These are phyloP conservation scores for Drosophila albomicans DNA, from an alignment of 1,140 invertebrate species.

Conservation along the genomic window DNA sequence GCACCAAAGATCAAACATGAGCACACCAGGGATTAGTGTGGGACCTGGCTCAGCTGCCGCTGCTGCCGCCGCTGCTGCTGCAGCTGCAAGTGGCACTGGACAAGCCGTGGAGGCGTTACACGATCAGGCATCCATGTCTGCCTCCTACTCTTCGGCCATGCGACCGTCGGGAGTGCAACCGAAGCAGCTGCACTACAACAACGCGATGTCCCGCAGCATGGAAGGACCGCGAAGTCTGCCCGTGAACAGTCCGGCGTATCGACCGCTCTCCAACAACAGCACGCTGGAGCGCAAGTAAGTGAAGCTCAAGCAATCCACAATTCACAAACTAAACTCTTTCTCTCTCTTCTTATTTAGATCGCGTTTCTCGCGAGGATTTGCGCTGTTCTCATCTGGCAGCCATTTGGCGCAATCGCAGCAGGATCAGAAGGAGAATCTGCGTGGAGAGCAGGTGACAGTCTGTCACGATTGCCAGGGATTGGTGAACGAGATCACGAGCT, in stretches of 20 bases:
- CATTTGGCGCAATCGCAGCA: slow-evolving; percentile 75
- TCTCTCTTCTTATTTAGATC: slow-evolving; percentile 60
- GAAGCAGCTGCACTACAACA: slow-evolving; percentile 69
- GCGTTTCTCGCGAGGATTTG: slow-evolving; percentile 85
- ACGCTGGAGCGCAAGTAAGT: slow-evolving; percentile 86
- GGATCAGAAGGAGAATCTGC: slow-evolving; percentile 87
- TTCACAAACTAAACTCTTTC: neutral
- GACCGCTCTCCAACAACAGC: slow-evolving; percentile 84
- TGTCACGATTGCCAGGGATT: slow-evolving; percentile 97
- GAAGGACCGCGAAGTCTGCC: slow-evolving; percentile 87
- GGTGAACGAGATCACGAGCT: slow-evolving; percentile 96
- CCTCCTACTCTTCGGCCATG: slow-evolving; percentile 72
- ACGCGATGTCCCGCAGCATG: slow-evolving; percentile 86
- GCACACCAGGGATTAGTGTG: slow-evolving; percentile 78
- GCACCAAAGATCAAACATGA: slow-evolving; percentile 85
- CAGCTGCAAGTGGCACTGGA: slow-evolving; percentile 34
- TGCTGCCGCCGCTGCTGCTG: slow-evolving; percentile 44
- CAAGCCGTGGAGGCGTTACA: slow-evolving; percentile 79
- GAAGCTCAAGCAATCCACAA: no score
- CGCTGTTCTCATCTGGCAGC: slow-evolving; percentile 85
- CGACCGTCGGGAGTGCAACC: slow-evolving; percentile 62
- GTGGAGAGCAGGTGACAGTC: slow-evolving; percentile 93
- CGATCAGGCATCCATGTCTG: slow-evolving; percentile 74
- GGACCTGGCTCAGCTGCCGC: slow-evolving; percentile 61
- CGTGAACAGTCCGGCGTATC: slow-evolving; percentile 81